Percentiles rank a stretch among this genome's conserved stretches.
These are phyloP conservation scores for Priocnemis perturbator DNA, from an alignment of 2,888 invertebrate species.

Conservation along the genomic window DNA sequence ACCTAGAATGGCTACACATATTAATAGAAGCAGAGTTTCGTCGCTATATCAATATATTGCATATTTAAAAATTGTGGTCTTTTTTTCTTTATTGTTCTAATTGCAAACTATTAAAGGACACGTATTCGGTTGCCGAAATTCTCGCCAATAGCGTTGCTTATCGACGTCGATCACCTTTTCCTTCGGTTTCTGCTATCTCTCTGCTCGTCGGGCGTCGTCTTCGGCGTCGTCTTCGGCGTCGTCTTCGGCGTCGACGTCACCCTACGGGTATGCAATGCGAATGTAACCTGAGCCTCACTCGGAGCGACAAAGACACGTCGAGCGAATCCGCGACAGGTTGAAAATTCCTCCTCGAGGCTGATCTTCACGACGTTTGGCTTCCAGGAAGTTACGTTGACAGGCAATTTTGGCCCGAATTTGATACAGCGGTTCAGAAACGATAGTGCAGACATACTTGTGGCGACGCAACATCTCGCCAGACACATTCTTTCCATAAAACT, in stretches of 20 bases:
- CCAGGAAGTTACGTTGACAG: conserved; percentile 39
- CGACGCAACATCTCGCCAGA: conserved; percentile 15
- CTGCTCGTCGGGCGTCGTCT: not conserved
- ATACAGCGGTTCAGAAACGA: conserved; percentile 18
- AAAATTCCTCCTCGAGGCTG: conserved; percentile 44
- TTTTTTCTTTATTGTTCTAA: too few species aligned
- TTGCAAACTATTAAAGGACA: too few species aligned
- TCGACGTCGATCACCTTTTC: not conserved
- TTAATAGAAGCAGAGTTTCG: too few species aligned
- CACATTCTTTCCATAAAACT: too few species aligned
- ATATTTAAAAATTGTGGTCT: too few species aligned
- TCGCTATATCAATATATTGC: too few species aligned
- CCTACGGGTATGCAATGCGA: conserved; percentile 44
- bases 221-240: not conserved
- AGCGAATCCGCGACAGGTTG: conserved; percentile 36
- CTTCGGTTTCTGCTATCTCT: conserved; percentile 15
- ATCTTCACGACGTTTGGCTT: conserved; percentile 38
- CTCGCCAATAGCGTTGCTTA: too few species aligned
- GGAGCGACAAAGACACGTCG: conserved; percentile 27
- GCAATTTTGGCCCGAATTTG: conserved; percentile 35
- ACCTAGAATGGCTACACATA: too few species aligned
- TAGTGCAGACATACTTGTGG: conserved; percentile 1
- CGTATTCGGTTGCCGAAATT: too few species aligned
- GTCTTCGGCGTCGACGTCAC: conserved; percentile 9
- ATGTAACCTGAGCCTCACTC: conserved; percentile 44